Evolutionary conservation across 2,113 vertebrate species (phyloP).

Genomic region (Gopherus flavomarginatus): DNA sequence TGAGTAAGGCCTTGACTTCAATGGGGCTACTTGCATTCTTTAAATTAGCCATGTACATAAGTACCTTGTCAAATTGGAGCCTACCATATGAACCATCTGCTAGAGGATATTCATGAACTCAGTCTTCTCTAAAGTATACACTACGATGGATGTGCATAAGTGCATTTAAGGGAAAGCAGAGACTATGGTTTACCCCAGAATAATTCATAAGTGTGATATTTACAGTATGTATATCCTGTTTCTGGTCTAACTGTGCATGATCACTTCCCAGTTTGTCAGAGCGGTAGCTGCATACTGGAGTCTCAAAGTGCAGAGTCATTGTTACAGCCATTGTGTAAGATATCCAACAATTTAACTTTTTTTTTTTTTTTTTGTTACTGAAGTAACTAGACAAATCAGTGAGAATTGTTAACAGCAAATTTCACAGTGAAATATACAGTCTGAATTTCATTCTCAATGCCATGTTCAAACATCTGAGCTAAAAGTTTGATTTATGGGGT

Average conservation of each 20-base stretch:
- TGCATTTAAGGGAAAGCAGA: background rate
- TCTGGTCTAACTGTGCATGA: background rate
- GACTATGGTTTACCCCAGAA: background rate
- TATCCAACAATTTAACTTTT: background rate
- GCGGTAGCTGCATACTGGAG: too few relatives aligned
- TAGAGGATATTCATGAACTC: background rate
- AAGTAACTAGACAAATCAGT: background rate
- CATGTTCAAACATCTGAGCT: background rate
- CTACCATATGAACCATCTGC: background rate
- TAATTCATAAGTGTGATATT: too few relatives aligned
- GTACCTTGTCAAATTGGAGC: background rate
- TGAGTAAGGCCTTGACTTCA: background rate
- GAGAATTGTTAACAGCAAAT: background rate
- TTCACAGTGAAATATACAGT: background rate
- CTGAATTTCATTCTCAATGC: background rate
- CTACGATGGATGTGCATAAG: too few relatives aligned
- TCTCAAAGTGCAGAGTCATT: background rate
- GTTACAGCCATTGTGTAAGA: background rate
- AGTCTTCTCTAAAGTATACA: background rate
- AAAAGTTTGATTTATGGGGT: background rate
- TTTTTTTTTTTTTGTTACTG: background rate
- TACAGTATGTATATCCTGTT: background rate
- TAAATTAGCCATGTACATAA: background rate
- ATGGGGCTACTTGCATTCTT: background rate
- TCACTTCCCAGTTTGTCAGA: background rate